Conservation (phyloP, 2,113 vertebrate species). For the Neodon shergylaensis region DNA sequence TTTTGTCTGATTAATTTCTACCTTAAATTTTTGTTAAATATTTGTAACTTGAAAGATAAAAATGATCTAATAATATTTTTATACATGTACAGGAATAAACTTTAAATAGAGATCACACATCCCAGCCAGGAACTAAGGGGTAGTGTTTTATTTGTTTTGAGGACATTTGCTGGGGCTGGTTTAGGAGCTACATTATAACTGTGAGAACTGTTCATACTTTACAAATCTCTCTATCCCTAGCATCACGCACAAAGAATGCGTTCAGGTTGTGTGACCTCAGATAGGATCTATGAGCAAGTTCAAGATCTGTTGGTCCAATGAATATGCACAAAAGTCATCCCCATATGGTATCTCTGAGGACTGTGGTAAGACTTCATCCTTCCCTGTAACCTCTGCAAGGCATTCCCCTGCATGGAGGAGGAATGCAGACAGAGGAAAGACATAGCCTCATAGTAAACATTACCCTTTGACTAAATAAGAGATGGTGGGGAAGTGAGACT, state of each 20-base stretch:
- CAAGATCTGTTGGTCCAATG: neutral
- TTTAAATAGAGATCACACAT: neutral
- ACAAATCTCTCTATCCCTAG: neutral
- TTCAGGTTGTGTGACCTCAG: neutral
- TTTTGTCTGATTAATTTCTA: conserved; percentile 4
- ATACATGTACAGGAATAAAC: neutral
- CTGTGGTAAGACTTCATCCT: neutral
- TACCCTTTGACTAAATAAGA: conserved; percentile 40
- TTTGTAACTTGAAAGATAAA: conserved; percentile 5
- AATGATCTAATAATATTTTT: neutral
- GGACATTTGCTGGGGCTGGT: neutral
- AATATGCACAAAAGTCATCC: neutral
- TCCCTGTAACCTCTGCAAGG: neutral
- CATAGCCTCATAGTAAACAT: conserved; percentile 13
- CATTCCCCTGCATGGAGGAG: neutral
- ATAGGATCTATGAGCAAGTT: neutral
- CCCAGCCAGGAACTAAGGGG: neutral
- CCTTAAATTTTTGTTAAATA: neutral
- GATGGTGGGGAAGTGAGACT: neutral
- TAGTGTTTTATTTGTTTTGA: neutral
- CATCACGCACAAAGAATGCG: neutral
- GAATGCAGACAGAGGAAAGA: neutral
- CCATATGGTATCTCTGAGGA: neutral
- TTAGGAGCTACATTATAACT: neutral
- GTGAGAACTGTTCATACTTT: neutral